phyloP scores from a whole-genome alignment of 2,113 vertebrate genomes.

The Pollachius pollachius region DNA sequence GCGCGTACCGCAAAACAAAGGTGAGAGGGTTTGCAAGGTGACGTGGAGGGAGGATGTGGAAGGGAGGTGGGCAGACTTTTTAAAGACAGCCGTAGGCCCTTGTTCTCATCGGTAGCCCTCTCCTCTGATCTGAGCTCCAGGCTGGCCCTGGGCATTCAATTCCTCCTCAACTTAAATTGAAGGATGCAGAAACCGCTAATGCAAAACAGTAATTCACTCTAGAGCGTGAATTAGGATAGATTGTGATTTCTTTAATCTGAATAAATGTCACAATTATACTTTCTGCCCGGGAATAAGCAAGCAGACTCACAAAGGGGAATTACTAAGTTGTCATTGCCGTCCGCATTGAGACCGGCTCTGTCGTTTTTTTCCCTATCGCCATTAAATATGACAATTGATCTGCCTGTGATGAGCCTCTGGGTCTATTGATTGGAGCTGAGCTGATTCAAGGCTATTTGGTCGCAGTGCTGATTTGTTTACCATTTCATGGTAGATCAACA shows the following conservation, averaged over 20 bases:
- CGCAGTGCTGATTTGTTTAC: slow-evolving; percentile 52
- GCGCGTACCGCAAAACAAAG: slow-evolving; percentile 35
- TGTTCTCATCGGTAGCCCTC: slow-evolving; percentile 8
- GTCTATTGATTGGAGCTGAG: slow-evolving; percentile 45
- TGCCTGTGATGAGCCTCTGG: slow-evolving; percentile 49
- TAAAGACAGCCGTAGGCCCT: slow-evolving; percentile 22
- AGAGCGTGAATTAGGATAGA: no score
- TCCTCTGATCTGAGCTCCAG: slow-evolving; percentile 11
- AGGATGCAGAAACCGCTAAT: background rate
- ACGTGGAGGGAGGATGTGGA: slow-evolving; percentile 29
- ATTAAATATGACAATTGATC: slow-evolving; percentile 51
- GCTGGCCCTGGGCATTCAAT: no score
- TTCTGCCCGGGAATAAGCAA: slow-evolving; percentile 13
- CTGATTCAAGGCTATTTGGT: slow-evolving; percentile 45
- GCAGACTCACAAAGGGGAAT: slow-evolving; percentile 47
- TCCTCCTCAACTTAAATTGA: background rate
- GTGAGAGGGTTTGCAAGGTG: slow-evolving; percentile 18
- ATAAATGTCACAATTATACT: no score
- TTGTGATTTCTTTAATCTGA: no score
- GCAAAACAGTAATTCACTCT: background rate
- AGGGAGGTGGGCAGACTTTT: background rate
- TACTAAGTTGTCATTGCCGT: slow-evolving; percentile 48
- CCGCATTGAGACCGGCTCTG: slow-evolving; percentile 50
- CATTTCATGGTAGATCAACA: slow-evolving; percentile 42
- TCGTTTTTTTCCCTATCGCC: slow-evolving; percentile 11